These are phyloP conservation scores for Cyaniris semiargus DNA, from an alignment of 2,888 invertebrate genomes.

Conservation along the genomic window DNA sequence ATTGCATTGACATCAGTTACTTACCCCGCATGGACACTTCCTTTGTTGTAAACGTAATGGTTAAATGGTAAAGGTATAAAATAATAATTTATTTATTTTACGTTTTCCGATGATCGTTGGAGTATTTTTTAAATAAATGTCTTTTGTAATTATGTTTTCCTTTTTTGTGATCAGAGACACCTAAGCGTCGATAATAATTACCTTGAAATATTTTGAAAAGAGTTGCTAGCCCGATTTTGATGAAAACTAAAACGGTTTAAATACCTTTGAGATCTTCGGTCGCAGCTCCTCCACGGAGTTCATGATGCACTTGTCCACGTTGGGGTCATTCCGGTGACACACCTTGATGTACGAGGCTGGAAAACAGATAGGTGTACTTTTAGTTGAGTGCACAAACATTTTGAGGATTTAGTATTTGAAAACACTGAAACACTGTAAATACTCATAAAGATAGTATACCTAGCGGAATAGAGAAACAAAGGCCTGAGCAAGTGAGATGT, in stretches of 20 bases:
- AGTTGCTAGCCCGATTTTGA: neutral
- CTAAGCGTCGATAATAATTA: neutral
- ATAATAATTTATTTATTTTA: slow-evolving; percentile 1
- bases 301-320: slow-evolving; percentile 82
- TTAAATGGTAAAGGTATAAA: neutral
- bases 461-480: too few relatives aligned
- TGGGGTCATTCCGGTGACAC: slow-evolving; percentile 82
- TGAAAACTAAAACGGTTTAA: neutral
- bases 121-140: neutral
- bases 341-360: slow-evolving; percentile 84
- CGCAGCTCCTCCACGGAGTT: slow-evolving; percentile 81
- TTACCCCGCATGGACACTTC: neutral
- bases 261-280: slow-evolving; percentile 78
- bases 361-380: slow-evolving; percentile 46
- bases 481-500: too few relatives aligned
- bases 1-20: neutral
- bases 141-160: neutral
- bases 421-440: too few relatives aligned
- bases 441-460: too few relatives aligned
- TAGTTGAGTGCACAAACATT: too few relatives aligned
- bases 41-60: neutral
- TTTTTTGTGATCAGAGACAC: neutral
- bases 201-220: neutral
- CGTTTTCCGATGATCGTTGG: neutral
- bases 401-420: too few relatives aligned